Conservation (phyloP, 2,113 vertebrate species). For the Halcyon malimbica region DNA sequence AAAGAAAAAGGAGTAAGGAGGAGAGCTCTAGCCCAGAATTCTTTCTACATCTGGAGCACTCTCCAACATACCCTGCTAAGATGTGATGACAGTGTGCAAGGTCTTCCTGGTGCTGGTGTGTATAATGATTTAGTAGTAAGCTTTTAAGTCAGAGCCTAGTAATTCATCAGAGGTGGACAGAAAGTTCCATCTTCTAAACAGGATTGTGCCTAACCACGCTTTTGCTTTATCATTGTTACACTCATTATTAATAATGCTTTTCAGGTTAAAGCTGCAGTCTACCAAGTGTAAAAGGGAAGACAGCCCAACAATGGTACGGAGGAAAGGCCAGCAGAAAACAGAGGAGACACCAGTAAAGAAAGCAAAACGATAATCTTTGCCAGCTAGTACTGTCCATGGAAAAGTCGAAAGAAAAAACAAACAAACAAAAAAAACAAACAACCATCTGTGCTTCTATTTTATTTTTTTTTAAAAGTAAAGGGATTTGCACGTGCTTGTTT, state of each 20-base stretch:
- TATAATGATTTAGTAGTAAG: background rate
- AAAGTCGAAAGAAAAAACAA: background rate
- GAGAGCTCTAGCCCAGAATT: background rate
- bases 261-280: conserved; percentile 81
- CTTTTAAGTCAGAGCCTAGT: background rate
- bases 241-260: background rate
- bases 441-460: conserved; percentile 49
- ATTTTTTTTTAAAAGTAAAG: conserved; percentile 63
- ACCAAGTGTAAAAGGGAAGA: conserved; percentile 85
- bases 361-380: conserved; percentile 82
- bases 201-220: background rate
- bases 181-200: background rate
- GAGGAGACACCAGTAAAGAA: conserved; percentile 86
- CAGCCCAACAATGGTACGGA: conserved; percentile 83
- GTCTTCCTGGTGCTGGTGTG: background rate
- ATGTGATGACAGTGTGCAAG: too few species aligned
- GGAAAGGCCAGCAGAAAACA: conserved; percentile 83
- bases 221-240: background rate
- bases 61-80: background rate
- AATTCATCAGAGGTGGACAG: background rate
- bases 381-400: background rate
- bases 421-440: background rate
- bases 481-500: conserved; percentile 75
- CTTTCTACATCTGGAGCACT: background rate
- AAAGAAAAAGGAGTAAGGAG: background rate